A percentile compares a stretch with the other conserved stretches of the same genome.
Conservation (phyloP, 35 echinoderm and acorn worm genomes). For the Eucidaris tribuloides region DNA sequence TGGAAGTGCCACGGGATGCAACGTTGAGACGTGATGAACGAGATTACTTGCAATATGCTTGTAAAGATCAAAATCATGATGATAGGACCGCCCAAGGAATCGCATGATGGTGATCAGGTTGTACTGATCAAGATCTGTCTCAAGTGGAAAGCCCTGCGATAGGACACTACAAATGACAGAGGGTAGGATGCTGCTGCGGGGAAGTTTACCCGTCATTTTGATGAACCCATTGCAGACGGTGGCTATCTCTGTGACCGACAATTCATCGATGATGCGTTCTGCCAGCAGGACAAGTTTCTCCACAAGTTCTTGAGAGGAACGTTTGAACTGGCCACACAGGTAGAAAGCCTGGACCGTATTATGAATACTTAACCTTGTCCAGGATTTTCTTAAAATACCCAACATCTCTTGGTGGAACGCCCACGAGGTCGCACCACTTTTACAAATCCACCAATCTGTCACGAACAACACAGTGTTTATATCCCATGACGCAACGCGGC, state of each 20-base stretch:
- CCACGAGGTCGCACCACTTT: background rate
- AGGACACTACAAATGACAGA: background rate
- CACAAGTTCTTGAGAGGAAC: background rate
- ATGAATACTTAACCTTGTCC: background rate
- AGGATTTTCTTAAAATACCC: background rate
- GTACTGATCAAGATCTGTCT: slow-evolving; percentile 32
- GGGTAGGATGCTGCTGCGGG: background rate
- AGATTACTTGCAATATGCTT: slow-evolving; percentile 6
- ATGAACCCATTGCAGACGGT: slow-evolving; percentile 32
- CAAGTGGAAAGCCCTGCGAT: background rate
- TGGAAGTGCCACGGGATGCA: background rate
- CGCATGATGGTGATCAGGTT: slow-evolving; percentile 29
- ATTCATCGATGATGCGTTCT: background rate
- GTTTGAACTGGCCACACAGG: slow-evolving; percentile 29
- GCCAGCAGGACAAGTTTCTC: slow-evolving; percentile 22
- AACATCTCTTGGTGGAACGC: slow-evolving; percentile 3
- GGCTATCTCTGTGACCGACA: slow-evolving; percentile 22
- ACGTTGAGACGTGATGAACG: background rate
- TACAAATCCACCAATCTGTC: slow-evolving; percentile 54
- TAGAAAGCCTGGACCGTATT: slow-evolving; percentile 40
- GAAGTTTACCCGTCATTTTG: slow-evolving; percentile 6
- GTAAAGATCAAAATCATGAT: slow-evolving; percentile 2
- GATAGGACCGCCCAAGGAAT: slow-evolving; percentile 26
- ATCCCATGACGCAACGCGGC: slow-evolving; percentile 21
- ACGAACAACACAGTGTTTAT: slow-evolving; percentile 41